Conservation (phyloP, 2,888 invertebrate species). For the Rhaphigaster nebulosa region DNA sequence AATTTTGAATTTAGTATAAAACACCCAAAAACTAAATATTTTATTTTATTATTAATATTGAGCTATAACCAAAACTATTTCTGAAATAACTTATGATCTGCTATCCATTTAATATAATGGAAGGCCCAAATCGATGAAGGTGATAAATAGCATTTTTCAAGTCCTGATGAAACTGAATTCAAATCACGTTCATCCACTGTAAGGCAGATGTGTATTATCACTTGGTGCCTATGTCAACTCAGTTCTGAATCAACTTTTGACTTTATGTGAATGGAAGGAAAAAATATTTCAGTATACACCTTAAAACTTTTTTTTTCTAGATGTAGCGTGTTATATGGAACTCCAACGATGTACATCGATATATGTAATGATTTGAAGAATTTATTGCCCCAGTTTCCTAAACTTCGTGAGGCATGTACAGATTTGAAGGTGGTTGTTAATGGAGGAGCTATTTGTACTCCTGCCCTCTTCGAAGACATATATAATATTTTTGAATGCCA, state of each 20-base stretch:
- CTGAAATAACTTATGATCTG: background rate
- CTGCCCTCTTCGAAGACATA: conserved; percentile 73
- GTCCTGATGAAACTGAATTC: too few species aligned
- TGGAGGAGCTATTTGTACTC: conserved; percentile 82
- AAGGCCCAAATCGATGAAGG: too few species aligned
- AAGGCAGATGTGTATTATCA: too few species aligned
- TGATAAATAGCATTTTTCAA: too few species aligned
- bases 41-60: background rate
- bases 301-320: conserved; percentile 69
- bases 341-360: conserved; percentile 90
- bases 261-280: too few species aligned
- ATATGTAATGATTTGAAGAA: conserved; percentile 71
- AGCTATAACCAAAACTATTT: background rate
- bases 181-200: too few species aligned
- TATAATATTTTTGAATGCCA: conserved; percentile 64
- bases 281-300: too few species aligned
- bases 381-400: conserved; percentile 55
- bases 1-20: background rate
- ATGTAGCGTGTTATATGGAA: conserved; percentile 81
- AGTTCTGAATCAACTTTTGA: too few species aligned
- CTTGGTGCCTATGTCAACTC: too few species aligned
- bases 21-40: background rate
- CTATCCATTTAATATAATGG: background rate
- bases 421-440: conserved; percentile 75
- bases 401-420: conserved; percentile 63